A percentile compares a stretch with the other conserved stretches of the same genome.
Evolutionary conservation across 2,888 invertebrate species (phyloP).

Genomic region (Eupithecia inturbata): DNA sequence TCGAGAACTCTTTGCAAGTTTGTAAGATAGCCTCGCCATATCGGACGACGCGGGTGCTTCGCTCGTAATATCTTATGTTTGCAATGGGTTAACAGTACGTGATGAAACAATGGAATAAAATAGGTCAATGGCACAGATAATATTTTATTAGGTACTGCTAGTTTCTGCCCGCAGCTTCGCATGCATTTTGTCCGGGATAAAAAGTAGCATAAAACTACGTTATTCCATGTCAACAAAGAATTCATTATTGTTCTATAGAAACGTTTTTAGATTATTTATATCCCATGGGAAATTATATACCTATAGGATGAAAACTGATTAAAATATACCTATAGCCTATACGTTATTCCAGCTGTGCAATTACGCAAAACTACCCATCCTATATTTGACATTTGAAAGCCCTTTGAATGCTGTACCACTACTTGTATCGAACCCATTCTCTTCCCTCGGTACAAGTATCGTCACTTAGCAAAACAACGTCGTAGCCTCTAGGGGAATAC

Average conservation of each 20-base stretch:
- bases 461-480: slow-evolving; percentile 42
- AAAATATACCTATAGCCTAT: no score
- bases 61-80: slow-evolving; percentile 10
- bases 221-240: no score
- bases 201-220: no score
- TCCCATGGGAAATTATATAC: no score
- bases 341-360: no score
- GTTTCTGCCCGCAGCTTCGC: background rate
- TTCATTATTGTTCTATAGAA: no score
- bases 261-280: no score
- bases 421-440: background rate
- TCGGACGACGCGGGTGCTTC: slow-evolving; percentile 12
- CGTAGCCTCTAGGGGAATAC: slow-evolving; percentile 31
- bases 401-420: no score
- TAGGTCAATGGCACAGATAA: background rate
- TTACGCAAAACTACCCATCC: no score
- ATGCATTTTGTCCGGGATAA: background rate
- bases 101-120: background rate
- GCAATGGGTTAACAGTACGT: background rate
- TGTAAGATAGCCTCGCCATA: slow-evolving; percentile 15
- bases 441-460: slow-evolving; percentile 36
- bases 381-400: no score
- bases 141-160: background rate
- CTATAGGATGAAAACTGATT: no score
- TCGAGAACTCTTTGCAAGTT: slow-evolving; percentile 13